These are phyloP conservation scores for Piprites chloris DNA, from an alignment of 2,113 vertebrate genomes.

Conservation along the genomic window DNA sequence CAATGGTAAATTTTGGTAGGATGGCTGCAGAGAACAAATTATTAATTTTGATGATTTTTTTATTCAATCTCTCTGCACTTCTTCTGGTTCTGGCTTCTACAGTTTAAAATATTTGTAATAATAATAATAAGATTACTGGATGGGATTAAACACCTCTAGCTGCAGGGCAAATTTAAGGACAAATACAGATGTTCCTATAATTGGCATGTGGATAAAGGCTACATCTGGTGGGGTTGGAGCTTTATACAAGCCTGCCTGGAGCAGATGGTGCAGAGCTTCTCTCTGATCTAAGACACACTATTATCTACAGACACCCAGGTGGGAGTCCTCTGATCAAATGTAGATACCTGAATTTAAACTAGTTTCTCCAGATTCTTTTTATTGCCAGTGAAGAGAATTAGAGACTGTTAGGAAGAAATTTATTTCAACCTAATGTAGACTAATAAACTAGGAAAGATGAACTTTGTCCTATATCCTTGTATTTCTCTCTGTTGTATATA, in stretches of 20 bases:
- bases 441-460: slow-evolving; percentile 35
- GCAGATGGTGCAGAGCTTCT: slow-evolving; percentile 25
- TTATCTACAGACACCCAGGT: slow-evolving; percentile 51
- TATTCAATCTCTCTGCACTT: neutral
- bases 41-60: neutral
- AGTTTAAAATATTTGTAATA: neutral
- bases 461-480: neutral
- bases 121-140: neutral
- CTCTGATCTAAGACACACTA: slow-evolving; percentile 17
- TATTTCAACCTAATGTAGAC: neutral
- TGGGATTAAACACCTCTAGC: neutral
- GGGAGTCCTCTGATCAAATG: slow-evolving; percentile 35
- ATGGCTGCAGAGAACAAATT: neutral
- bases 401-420: neutral
- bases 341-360: slow-evolving; percentile 43
- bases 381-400: neutral
- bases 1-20: neutral
- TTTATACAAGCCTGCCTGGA: slow-evolving; percentile 13
- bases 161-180: neutral
- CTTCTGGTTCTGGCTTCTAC: neutral
- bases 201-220: neutral
- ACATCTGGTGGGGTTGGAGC: neutral
- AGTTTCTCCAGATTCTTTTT: slow-evolving; percentile 19
- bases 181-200: slow-evolving; percentile 29
- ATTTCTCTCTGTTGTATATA: neutral